Percentiles rank a stretch among this genome's conserved stretches.
These are phyloP conservation scores for Puma concolor DNA, from an alignment of 2,113 vertebrate species.

Conservation along the genomic window DNA sequence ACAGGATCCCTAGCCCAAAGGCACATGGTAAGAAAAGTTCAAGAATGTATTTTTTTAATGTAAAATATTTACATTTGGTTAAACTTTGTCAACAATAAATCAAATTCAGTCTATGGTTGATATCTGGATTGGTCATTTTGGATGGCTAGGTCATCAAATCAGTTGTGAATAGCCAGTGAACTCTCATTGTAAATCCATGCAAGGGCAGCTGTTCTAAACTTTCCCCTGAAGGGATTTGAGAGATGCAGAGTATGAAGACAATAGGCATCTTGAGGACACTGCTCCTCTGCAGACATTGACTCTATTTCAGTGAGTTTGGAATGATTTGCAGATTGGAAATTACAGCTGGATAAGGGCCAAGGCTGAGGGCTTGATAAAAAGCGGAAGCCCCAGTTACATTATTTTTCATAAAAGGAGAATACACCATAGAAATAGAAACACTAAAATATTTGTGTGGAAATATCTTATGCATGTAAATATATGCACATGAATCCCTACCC, in stretches of 20 bases:
- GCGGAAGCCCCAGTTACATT: neutral
- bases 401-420: slow-evolving; percentile 42
- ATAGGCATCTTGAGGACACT: slow-evolving; percentile 67
- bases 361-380: neutral
- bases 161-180: slow-evolving; percentile 26
- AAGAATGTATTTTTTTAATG: slow-evolving; percentile 21
- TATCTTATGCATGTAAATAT: slow-evolving; percentile 12
- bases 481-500: neutral
- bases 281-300: slow-evolving; percentile 1
- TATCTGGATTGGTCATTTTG: slow-evolving; percentile 49
- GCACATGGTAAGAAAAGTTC: neutral
- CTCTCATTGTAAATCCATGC: slow-evolving; percentile 54
- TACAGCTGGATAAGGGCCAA: neutral
- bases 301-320: slow-evolving; percentile 48
- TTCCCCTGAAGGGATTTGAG: slow-evolving; percentile 41
- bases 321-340: slow-evolving; percentile 35
- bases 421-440: neutral
- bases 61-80: slow-evolving; percentile 58
- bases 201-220: slow-evolving; percentile 69
- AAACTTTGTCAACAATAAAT: slow-evolving; percentile 36
- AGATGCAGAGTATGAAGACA: slow-evolving; percentile 16
- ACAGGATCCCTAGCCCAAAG: no score
- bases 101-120: neutral
- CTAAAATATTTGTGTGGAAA: neutral
- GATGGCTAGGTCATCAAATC: neutral